These are phyloP conservation scores for Drosophila nr. medialis DNA, from an alignment of 2,888 invertebrate species.

Conservation along the genomic window DNA sequence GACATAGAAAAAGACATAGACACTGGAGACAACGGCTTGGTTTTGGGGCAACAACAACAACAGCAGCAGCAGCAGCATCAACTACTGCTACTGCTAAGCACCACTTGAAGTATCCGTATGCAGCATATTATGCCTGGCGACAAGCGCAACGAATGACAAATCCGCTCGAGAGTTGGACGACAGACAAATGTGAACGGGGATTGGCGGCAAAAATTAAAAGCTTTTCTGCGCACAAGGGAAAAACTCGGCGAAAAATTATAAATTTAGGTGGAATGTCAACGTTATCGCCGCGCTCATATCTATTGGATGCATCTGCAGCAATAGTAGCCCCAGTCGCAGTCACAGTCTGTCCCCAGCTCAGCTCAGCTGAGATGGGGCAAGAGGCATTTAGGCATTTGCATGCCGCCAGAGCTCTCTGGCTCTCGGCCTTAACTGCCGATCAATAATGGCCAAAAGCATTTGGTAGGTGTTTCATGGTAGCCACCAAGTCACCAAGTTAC, in stretches of 20 bases:
- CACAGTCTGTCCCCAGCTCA: constrained; percentile 29
- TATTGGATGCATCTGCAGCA: constrained; percentile 68
- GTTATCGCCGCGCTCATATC: constrained; percentile 76
- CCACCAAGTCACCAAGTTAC: constrained; percentile 65
- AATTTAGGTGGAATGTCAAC: constrained; percentile 81
- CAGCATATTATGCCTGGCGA: constrained; percentile 16
- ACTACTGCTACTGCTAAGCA: constrained; percentile 11
- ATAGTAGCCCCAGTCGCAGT: constrained; percentile 13
- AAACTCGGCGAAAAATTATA: constrained; percentile 74
- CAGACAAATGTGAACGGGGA: constrained; percentile 60
- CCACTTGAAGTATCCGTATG: constrained; percentile 49
- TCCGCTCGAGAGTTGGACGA: constrained; percentile 49
- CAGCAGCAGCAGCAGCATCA: neutral
- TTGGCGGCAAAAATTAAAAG: constrained; percentile 82
- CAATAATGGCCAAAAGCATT: constrained; percentile 69
- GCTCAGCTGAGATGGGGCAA: constrained; percentile 21
- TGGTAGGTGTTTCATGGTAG: constrained; percentile 73
- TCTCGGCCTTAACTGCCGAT: constrained; percentile 57
- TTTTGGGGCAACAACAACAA: constrained; percentile 11
- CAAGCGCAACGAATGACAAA: constrained; percentile 63
- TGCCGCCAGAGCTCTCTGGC: constrained; percentile 35
- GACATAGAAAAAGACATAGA: constrained; percentile 40
- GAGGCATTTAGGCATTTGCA: constrained; percentile 69
- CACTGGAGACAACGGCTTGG: constrained; percentile 17
- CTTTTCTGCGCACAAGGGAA: constrained; percentile 69